Percentiles rank a stretch among this genome's conserved stretches.
Conservation (phyloP, 2,888 invertebrate genomes). For the Dryadula phaetusa region DNA sequence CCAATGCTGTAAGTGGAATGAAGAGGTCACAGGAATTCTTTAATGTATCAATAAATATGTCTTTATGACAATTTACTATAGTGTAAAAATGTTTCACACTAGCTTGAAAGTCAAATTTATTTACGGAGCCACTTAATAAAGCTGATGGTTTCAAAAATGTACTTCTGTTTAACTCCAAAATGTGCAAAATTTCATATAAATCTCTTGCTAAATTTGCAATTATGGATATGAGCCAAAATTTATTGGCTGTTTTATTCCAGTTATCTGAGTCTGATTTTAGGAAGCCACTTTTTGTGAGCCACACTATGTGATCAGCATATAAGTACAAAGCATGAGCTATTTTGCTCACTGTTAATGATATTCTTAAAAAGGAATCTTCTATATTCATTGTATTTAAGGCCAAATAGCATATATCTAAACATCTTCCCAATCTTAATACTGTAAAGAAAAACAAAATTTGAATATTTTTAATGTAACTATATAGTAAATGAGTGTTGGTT, state of each 20-base stretch:
- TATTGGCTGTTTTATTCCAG: conserved; percentile 90
- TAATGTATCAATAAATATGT: conserved; percentile 91
- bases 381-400: conserved; percentile 89
- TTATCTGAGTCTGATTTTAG: conserved; percentile 88
- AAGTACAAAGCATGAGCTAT: conserved; percentile 91
- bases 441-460: conserved; percentile 58
- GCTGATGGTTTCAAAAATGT: conserved; percentile 73
- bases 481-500: too few relatives aligned
- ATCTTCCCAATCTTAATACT: conserved; percentile 95
- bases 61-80: conserved; percentile 77
- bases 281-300: conserved; percentile 91
- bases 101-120: conserved; percentile 56
- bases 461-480: too few relatives aligned
- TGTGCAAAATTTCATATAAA: conserved; percentile 90
- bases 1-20: conserved; percentile 92
- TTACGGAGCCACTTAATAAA: conserved; percentile 61
- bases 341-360: conserved; percentile 91
- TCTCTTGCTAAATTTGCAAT: conserved; percentile 92
- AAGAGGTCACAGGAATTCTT: conserved; percentile 95
- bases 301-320: conserved; percentile 93
- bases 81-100: conserved; percentile 62
- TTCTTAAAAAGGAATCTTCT: conserved; percentile 87
- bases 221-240: conserved; percentile 94
- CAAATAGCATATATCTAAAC: conserved; percentile 91
- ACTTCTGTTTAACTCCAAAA: conserved; percentile 81